Base-by-base conservation (phyloP, 2,888 invertebrate species). In the Caenorhabditis sulstoni region DNA sequence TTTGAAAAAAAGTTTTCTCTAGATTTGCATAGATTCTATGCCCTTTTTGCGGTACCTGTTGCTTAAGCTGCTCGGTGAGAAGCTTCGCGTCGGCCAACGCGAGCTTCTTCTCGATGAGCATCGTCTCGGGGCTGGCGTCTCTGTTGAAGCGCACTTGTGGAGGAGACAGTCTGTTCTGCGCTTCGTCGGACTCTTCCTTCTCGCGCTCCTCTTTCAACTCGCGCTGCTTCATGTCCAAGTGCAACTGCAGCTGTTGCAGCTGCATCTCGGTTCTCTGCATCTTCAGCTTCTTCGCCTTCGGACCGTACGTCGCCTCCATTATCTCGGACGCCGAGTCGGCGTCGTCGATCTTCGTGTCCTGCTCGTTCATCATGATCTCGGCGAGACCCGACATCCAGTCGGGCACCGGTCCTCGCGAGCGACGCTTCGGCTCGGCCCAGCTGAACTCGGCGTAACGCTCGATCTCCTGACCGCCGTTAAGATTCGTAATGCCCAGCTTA, bases 351-450 rank as follows among this genome's bases (percentile, higher is more conserved):
- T 66, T 59, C 16, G 49, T 61, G 45, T 78, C 78, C 57, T 78
- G 71, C 16, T 78, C 78, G 39, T 29, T 71, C 73, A 78, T 78
- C 78, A 78, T 78, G n/a, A 78, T 78, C 20, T 78, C 71, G 18
- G 78, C 78, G 16, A 78, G 23, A 0, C 78, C 78, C 11, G 78
- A 73, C 78, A 78, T 78, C 78, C 78, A 78, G 45, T 78, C 71
- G 1, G 78, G 78, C 39, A 78, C 78, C 0, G 78, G 78, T 23
- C 78, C 78, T 3, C 78, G 41, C 1, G 78, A 71, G 18, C 78
- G 59, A 9, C 78, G 66, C 39, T 78, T 78, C 39, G 78, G 66
- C 41, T 78, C 78, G 0, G 78, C 78, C 78, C 78, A 78, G 35
- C 57, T 62, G 22, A 71, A 78, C 29, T 78, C 78, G 20, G 67